Evolutionary conservation across 2,797 vertebrate species (phyloP).

Genomic region (Hypotaenidia okinawae): DNA sequence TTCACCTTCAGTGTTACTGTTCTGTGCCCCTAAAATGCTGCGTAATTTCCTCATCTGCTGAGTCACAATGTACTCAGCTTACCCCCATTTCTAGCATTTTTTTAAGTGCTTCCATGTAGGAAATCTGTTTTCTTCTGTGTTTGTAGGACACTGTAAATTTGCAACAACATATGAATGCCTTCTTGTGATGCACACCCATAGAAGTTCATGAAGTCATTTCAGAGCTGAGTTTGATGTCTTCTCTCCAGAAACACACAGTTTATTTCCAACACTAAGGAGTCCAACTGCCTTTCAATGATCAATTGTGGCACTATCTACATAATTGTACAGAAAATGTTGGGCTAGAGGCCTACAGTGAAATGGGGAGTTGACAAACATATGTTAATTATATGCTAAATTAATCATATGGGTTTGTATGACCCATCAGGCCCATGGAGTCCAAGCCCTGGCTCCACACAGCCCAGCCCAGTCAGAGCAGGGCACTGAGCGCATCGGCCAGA

Average conservation of each 20-base stretch:
- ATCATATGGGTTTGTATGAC: background rate
- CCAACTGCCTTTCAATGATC: too few species aligned
- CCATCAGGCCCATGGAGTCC: too few species aligned
- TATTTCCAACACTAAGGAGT: background rate
- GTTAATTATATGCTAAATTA: background rate
- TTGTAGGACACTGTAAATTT: background rate
- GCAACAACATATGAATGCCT: background rate
- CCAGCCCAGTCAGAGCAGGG: too few species aligned
- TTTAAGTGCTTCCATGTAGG: background rate
- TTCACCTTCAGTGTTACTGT: background rate
- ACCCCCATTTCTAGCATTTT: accelerated
- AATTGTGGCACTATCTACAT: background rate
- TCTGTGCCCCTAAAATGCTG: background rate
- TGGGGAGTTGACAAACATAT: background rate
- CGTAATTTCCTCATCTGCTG: background rate
- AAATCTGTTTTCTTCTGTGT: background rate
- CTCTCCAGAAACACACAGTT: background rate
- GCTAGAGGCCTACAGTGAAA: background rate
- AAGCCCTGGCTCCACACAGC: too few species aligned
- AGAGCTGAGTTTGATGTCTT: background rate
- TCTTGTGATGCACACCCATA: background rate
- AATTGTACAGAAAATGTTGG: background rate
- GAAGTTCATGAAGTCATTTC: background rate
- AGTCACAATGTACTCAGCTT: background rate
- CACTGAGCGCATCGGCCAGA: too few species aligned